phyloP scores from a whole-genome alignment of 2,888 invertebrate species.

The Tetheella fluctuosa region DNA sequence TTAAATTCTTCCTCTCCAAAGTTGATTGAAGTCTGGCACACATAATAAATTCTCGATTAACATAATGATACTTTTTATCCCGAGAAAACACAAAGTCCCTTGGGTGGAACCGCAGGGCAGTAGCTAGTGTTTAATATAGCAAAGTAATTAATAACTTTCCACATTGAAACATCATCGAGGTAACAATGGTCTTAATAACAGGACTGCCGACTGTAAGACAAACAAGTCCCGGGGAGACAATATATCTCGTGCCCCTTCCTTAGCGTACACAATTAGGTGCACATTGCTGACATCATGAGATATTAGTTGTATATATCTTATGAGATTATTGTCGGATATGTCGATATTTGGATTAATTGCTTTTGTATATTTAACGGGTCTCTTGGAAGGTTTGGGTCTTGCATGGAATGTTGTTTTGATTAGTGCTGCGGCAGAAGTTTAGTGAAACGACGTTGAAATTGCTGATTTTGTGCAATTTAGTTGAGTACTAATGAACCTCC shows the following conservation, averaged over 20 bases:
- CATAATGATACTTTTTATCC: too few relatives aligned
- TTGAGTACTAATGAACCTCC: too few relatives aligned
- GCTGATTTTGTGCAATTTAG: too few relatives aligned
- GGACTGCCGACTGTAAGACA: constrained; percentile 47
- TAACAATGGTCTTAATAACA: constrained; percentile 60
- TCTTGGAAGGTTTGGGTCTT: not conserved
- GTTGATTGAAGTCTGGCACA: too few relatives aligned
- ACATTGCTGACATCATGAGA: constrained; percentile 59
- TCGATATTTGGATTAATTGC: constrained; percentile 54
- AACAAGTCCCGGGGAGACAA: constrained; percentile 70
- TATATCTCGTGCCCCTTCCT: constrained; percentile 55
- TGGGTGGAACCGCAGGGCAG: too few relatives aligned
- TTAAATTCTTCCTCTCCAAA: too few relatives aligned
- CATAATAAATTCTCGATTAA: too few relatives aligned
- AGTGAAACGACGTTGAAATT: too few relatives aligned
- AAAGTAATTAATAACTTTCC: constrained; percentile 9
- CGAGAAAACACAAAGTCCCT: too few relatives aligned
- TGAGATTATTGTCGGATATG: constrained; percentile 59
- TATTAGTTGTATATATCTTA: constrained; percentile 40
- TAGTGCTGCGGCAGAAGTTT: too few relatives aligned
- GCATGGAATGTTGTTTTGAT: too few relatives aligned
- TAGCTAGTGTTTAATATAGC: not conserved
- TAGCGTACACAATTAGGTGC: constrained; percentile 11
- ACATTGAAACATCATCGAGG: constrained; percentile 46
- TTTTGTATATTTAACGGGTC: constrained; percentile 29